These are phyloP conservation scores for Drosophila buzzatii DNA, from an alignment of 2,888 invertebrate genomes.

Conservation along the genomic window DNA sequence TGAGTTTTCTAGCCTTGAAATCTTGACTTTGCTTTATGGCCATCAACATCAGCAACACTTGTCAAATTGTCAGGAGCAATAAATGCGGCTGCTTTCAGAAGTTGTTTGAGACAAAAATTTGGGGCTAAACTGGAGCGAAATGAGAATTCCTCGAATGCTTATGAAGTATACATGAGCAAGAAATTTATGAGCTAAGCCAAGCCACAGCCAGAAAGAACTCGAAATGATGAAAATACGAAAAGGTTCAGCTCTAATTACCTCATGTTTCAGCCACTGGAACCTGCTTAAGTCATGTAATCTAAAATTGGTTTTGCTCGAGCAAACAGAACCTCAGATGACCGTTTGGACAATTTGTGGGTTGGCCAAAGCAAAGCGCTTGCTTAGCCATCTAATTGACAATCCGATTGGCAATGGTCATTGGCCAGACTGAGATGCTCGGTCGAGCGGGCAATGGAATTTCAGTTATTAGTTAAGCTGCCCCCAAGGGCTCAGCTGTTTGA, in stretches of 20 bases:
- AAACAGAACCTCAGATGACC: constrained; percentile 13
- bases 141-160: constrained; percentile 3
- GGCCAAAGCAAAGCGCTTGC: constrained; percentile 18
- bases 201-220: background rate
- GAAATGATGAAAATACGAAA: background rate
- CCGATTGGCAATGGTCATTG: constrained; percentile 53
- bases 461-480: constrained; percentile 32
- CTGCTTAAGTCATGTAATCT: constrained; percentile 10
- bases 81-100: background rate
- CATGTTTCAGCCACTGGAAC: background rate
- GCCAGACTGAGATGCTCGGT: constrained; percentile 25
- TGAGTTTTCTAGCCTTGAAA: constrained; percentile 3
- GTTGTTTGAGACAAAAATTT: background rate
- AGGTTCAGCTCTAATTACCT: background rate
- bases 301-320: constrained; percentile 15
- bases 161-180: background rate
- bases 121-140: background rate
- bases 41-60: background rate
- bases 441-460: constrained; percentile 25
- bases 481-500: constrained; percentile 23
- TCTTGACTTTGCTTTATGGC: background rate
- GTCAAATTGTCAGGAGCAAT: constrained; percentile 4
- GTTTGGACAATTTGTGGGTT: constrained; percentile 9
- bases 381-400: constrained; percentile 62
- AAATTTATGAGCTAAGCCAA: background rate